Evolutionary conservation across 1,140 invertebrate genomes (phyloP), one percentile per base, ranked within the genome.

Genomic region (Octopus bimaculoides): DNA sequence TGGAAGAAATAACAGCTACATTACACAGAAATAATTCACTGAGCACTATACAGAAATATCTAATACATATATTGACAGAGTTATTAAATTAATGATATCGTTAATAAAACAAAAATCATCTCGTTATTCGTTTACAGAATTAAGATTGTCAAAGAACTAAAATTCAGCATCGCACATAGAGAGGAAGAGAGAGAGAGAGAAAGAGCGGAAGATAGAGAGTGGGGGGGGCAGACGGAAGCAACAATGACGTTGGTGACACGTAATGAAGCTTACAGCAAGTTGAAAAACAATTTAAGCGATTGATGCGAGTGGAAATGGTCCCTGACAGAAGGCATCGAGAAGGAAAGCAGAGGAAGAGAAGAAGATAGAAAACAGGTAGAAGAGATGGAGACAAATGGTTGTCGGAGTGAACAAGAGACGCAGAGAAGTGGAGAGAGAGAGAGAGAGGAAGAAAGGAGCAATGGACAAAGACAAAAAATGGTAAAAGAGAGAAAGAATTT

Each of bases 161-260:
- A 7, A n/a, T 41, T 41, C 41, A 74, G 54, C 20, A 41, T 10
- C 77, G 26, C 7, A 52, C 9, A 9, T 10, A 55, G 52, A 78
- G 20, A 41, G 26, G 56, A 52, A 55, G 26, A 55, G 20, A 71
- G 14, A 77, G 0, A 77, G 54, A 66, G 41, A 53, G 52, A 77
- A 1, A 66, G 75, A 77, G 69, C 17, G 66, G 53, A 56, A 78
- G 77, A 78, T 52, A 78, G 55, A 78, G 77, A 78, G 77, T 55
- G 77, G 61, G 77, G 61, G 77, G 61, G 77, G 61, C 14, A 69
- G 26, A 71, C 52, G 77, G 69, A 77, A 14, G 20, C 53, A 66
- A n/a, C 66, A 26, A 53, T 14, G 74, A 55, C 54, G 61, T 55
- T 9, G 17, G 56, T 12, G 56, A 61, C 9, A 61, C 9, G 17